Evolutionary conservation across 2,888 invertebrate genomes (phyloP).

Genomic region (Tinea trinotella): DNA sequence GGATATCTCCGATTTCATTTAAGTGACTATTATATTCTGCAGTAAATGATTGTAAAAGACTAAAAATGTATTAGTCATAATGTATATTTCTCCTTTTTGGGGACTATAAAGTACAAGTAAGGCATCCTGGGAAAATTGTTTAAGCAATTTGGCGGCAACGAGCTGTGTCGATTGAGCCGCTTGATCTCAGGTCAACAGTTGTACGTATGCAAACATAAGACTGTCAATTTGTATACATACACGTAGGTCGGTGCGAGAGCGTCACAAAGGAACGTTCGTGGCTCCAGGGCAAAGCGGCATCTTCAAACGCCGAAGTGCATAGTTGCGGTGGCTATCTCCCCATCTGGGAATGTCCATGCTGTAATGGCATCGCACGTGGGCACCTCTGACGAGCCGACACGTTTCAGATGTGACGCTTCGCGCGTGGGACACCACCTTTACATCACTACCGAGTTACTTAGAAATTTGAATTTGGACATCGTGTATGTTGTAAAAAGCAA

Average conservation of each 20-base stretch:
- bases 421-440: conserved; percentile 51
- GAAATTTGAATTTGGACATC: conserved; percentile 12
- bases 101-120: neutral
- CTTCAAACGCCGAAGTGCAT: conserved; percentile 38
- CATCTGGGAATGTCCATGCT: conserved; percentile 24
- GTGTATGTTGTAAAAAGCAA: neutral
- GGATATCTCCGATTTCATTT: no score
- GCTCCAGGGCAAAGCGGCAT: conserved; percentile 44
- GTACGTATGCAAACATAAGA: conserved; percentile 28
- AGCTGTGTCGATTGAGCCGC: neutral
- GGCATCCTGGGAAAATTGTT: neutral
- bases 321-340: conserved; percentile 29
- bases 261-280: conserved; percentile 63
- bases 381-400: conserved; percentile 31
- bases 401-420: conserved; percentile 39
- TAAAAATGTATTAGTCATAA: neutral
- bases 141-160: conserved; percentile 9
- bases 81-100: neutral
- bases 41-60: no score
- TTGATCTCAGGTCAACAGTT: conserved; percentile 10
- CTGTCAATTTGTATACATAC: conserved; percentile 57
- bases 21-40: no score
- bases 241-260: conserved; percentile 50
- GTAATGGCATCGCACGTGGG: conserved; percentile 37
- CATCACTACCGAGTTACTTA: conserved; percentile 17